Conservation (phyloP, 1,140 invertebrate species). For the Bacillus rossius region DNA sequence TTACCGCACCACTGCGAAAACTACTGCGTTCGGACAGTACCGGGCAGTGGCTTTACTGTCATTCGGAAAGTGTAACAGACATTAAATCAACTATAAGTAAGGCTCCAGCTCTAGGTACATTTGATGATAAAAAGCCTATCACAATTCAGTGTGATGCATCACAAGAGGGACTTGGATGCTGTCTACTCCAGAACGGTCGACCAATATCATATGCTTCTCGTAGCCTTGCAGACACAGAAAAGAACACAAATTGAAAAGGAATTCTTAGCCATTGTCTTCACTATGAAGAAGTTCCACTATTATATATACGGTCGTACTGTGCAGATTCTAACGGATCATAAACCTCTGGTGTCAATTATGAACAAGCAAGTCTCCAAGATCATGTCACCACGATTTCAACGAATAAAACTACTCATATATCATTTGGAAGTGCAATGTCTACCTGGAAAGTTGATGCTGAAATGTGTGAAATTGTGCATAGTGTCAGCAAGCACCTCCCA, state of each 20-base stretch:
- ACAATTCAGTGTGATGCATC: constrained; percentile 32
- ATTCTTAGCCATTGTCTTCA: constrained; percentile 16
- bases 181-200: constrained; percentile 28
- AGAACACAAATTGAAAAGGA: constrained; percentile 15
- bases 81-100: constrained; percentile 27
- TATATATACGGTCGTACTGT: constrained; percentile 38
- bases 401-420: constrained; percentile 33
- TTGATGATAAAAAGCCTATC: constrained; percentile 24
- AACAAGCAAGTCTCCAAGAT: constrained; percentile 31
- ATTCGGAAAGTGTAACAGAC: constrained; percentile 24
- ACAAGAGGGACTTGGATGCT: constrained; percentile 31
- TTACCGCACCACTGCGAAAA: constrained; percentile 23
- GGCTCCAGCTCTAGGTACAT: constrained; percentile 27
- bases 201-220: constrained; percentile 37
- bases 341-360: constrained; percentile 31
- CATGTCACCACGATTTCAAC: constrained; percentile 33
- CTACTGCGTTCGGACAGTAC: constrained; percentile 24
- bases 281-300: constrained; percentile 36
- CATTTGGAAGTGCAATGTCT: constrained; percentile 26
- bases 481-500: neutral
- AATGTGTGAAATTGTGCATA: neutral
- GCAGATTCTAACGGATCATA: constrained; percentile 35
- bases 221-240: constrained; percentile 22
- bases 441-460: constrained; percentile 9
- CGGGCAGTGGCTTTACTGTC: constrained; percentile 21